phyloP scores from a whole-genome alignment of 2,797 vertebrate species.

The Austrolebias charrua region DNA sequence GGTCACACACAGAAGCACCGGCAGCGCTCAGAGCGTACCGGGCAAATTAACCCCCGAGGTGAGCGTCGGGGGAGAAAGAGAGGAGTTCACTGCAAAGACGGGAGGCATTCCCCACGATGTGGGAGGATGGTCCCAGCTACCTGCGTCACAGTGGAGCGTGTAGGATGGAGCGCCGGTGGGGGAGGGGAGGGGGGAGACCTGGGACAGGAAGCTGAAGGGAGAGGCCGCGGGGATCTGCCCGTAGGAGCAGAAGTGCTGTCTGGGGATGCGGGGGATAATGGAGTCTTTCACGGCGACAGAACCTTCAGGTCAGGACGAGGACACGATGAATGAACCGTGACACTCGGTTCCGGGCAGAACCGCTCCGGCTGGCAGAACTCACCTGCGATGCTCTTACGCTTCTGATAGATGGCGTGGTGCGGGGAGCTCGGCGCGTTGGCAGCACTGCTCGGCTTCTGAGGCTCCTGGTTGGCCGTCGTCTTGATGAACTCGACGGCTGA shows the following conservation, averaged over 20 bases:
- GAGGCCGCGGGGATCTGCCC: constrained; percentile 78
- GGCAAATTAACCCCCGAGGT: constrained; percentile 60
- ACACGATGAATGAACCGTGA: constrained; percentile 50
- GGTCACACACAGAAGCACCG: constrained; percentile 59
- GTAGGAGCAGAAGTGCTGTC: constrained; percentile 82
- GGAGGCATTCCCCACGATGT: constrained; percentile 57
- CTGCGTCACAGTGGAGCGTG: constrained; percentile 75
- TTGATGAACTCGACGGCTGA: constrained; percentile 94
- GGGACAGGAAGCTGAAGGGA: constrained; percentile 78
- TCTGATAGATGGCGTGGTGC: constrained; percentile 82
- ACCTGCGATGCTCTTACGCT: constrained; percentile 92
- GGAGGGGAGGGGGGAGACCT: constrained; percentile 77
- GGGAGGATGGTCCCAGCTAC: constrained; percentile 72
- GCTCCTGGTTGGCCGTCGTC: constrained; percentile 89
- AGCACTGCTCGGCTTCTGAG: constrained; percentile 78
- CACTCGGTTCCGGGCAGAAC: constrained; percentile 7
- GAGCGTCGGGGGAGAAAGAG: constrained; percentile 10
- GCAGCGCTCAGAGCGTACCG: constrained; percentile 64
- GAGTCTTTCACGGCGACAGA: constrained; percentile 87
- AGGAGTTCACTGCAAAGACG: constrained; percentile 65
- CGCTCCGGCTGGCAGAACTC: constrained; percentile 47
- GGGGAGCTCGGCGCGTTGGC: constrained; percentile 68
- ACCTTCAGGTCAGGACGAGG: constrained; percentile 78
- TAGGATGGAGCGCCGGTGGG: constrained; percentile 72
- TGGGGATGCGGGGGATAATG: constrained; percentile 80